Percentiles rank a stretch among this genome's conserved stretches.
Evolutionary conservation across 2,888 invertebrate species (phyloP).

Genomic region (Diplolepis rosae): DNA sequence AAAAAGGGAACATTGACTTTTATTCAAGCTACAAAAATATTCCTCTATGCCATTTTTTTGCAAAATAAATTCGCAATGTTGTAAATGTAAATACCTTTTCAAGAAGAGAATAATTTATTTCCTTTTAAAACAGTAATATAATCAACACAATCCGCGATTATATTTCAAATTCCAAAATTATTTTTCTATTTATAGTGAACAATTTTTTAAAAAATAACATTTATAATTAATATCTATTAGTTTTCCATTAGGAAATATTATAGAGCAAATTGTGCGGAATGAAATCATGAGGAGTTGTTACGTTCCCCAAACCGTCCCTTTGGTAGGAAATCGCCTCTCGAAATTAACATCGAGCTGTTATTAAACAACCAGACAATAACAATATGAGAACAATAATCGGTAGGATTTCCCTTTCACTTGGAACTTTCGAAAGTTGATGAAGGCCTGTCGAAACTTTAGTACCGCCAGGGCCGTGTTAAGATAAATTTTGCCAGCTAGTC

Average conservation of each 20-base stretch:
- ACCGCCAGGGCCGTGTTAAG: constrained; percentile 1
- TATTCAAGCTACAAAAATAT: no score
- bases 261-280: background rate
- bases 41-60: no score
- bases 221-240: no score
- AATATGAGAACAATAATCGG: constrained; percentile 47
- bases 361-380: constrained; percentile 26
- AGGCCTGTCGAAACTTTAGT: constrained; percentile 22
- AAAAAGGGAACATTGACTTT: no score
- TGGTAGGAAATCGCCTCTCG: constrained; percentile 8
- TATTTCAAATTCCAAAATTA: background rate
- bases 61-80: no score
- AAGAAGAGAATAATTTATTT: no score
- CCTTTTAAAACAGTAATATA: no score
- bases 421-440: constrained; percentile 43
- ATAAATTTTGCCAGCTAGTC: background rate
- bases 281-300: constrained; percentile 12
- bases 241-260: no score
- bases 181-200: background rate
- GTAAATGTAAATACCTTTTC: no score
- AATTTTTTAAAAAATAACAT: background rate
- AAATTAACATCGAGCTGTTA: constrained; percentile 25
- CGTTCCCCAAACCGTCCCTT: background rate
- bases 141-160: no score
- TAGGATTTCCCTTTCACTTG: constrained; percentile 54